phyloP scores from a whole-genome alignment of 2,113 vertebrate genomes.

The Otis tarda region DNA sequence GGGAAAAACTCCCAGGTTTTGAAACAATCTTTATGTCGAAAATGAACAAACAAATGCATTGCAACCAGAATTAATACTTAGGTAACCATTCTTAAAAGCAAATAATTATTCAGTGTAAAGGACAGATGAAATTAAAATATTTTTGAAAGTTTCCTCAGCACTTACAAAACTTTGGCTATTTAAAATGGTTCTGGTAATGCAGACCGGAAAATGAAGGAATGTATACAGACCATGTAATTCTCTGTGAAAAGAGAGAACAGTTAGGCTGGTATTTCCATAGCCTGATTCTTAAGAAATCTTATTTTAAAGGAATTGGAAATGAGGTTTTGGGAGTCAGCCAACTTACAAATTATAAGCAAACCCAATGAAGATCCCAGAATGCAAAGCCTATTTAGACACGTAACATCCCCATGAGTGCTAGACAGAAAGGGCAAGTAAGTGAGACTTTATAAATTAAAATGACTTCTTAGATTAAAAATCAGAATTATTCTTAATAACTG shows the following conservation, averaged over 20 bases:
- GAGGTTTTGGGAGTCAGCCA: not conserved
- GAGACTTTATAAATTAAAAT: not conserved
- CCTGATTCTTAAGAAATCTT: not conserved
- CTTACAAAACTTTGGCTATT: not conserved
- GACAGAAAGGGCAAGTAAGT: not conserved
- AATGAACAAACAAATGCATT: not conserved
- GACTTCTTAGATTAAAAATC: not conserved
- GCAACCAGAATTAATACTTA: not conserved
- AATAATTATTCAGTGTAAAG: not conserved
- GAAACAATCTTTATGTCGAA: not conserved
- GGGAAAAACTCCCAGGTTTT: rapidly evolving
- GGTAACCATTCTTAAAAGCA: not conserved
- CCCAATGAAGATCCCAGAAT: not conserved
- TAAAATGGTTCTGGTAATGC: not conserved
- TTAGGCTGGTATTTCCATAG: constrained; percentile 38
- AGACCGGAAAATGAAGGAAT: constrained; percentile 29
- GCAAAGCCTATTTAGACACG: not conserved
- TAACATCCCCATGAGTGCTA: not conserved
- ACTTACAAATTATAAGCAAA: not conserved
- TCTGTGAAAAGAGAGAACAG: constrained; percentile 2
- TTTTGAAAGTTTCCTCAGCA: not conserved
- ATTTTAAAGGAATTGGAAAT: not conserved
- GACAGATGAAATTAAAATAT: not conserved
- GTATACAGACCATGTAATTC: not conserved
- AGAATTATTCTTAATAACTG: not conserved